A percentile compares a stretch with the other conserved stretches of the same genome.
Evolutionary conservation across 2,113 vertebrate genomes (phyloP).

Genomic region (Acanthisitta chloris): DNA sequence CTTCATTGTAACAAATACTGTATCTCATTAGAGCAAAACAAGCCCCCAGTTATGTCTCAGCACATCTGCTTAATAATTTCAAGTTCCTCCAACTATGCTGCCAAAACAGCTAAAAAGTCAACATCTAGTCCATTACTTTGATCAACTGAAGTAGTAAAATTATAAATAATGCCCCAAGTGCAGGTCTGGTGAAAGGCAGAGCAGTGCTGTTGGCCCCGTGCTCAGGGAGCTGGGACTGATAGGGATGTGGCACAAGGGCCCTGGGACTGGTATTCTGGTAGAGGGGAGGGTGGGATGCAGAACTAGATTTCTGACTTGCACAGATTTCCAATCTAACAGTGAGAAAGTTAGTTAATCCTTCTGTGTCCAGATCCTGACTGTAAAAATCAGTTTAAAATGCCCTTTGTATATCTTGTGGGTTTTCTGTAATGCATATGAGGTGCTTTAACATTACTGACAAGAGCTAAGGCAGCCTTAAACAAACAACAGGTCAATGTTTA

Average conservation of each 20-base stretch:
- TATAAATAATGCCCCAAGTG: not conserved
- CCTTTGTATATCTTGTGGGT: not conserved
- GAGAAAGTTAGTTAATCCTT: not conserved
- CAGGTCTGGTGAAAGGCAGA: not conserved
- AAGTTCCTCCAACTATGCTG: conserved; percentile 21
- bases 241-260: not conserved
- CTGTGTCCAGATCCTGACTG: not conserved
- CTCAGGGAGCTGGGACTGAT: accelerated
- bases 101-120: conserved; percentile 29
- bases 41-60: not conserved
- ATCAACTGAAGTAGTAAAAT: not conserved
- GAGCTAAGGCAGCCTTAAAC: not conserved
- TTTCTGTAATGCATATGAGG: not conserved
- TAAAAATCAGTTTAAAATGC: not conserved
- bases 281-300: not conserved
- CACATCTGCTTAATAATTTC: conserved; percentile 74
- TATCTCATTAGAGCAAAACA: conserved; percentile 61
- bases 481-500: not conserved
- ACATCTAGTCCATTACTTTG: conserved; percentile 2
- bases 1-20: conserved; percentile 56
- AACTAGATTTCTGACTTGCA: not conserved
- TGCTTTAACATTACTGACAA: not conserved
- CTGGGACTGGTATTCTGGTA: not conserved
- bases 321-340: not conserved
- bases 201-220: not conserved